phyloP scores from a whole-genome alignment of 2,113 vertebrate genomes.

The Forbesichthys agassizii region DNA sequence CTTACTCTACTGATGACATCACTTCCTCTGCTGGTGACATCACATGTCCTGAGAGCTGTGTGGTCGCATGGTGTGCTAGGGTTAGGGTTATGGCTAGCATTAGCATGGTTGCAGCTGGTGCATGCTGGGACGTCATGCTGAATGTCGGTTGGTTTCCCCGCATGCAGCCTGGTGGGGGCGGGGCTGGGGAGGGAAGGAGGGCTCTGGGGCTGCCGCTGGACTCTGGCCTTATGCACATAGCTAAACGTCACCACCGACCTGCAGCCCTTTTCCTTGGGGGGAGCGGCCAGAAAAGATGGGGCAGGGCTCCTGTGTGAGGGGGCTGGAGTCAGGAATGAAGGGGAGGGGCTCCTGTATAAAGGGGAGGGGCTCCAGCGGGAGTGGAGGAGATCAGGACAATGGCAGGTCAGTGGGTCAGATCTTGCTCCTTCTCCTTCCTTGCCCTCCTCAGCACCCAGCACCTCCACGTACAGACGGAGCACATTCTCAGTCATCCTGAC shows the following conservation, averaged over 20 bases:
- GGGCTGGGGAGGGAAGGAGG: constrained; percentile 49
- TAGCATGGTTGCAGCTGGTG: constrained; percentile 14
- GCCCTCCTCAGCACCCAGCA: constrained; percentile 57
- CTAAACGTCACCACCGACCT: constrained; percentile 92
- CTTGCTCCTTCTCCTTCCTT: constrained; percentile 37
- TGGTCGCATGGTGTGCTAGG: constrained; percentile 10
- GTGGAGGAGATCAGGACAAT: constrained; percentile 51
- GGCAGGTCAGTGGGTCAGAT: constrained; percentile 38
- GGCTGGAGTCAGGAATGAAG: not conserved
- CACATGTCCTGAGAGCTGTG: not conserved
- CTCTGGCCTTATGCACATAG: constrained; percentile 90
- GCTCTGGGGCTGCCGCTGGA: constrained; percentile 51
- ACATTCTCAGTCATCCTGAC: constrained; percentile 22
- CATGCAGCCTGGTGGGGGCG: constrained; percentile 59
- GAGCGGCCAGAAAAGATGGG: not conserved
- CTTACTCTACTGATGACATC: constrained; percentile 11
- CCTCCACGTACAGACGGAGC: constrained; percentile 78
- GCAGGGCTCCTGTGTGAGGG: too few species aligned
- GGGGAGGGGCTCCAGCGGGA: too few species aligned
- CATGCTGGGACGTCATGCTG: constrained; percentile 57
- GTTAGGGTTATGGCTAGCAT: constrained; percentile 15
- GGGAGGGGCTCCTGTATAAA: constrained; percentile 47
- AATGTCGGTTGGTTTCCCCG: constrained; percentile 66
- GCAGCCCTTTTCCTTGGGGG: constrained; percentile 65
- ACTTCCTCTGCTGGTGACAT: constrained; percentile 2